These are phyloP conservation scores for Temnothorax nylanderi DNA, from an alignment of 1,140 invertebrate genomes.

Conservation along the genomic window DNA sequence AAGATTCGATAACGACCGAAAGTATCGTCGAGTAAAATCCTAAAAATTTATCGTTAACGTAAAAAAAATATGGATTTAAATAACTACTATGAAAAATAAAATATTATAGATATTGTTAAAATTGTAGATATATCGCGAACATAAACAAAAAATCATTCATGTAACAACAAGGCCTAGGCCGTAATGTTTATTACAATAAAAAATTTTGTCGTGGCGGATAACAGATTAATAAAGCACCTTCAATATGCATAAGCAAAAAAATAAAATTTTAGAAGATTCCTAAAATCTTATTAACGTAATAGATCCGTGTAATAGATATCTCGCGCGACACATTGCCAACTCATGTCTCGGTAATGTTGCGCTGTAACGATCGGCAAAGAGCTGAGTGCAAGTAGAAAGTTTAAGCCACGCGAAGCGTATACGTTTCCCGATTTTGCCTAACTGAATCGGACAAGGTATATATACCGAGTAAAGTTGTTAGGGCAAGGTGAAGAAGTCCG, in stretches of 20 bases:
- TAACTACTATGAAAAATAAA: neutral
- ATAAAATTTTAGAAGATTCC: neutral
- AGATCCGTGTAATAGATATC: neutral
- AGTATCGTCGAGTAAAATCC: neutral
- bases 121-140: neutral
- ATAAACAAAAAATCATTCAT: neutral
- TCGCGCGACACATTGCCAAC: neutral
- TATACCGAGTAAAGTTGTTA: conserved; percentile 6
- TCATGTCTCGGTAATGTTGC: neutral
- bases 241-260: neutral
- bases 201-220: neutral
- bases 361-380: neutral
- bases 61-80: neutral
- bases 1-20: neutral
- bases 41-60: neutral
- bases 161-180: too few relatives aligned
- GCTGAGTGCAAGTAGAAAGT: neutral
- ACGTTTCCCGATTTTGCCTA: conserved; percentile 17
- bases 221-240: neutral
- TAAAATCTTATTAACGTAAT: neutral
- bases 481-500: conserved; percentile 3
- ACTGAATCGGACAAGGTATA: neutral
- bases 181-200: neutral
- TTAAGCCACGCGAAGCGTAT: neutral
- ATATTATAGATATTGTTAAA: neutral